Evolutionary conservation across 2,888 invertebrate genomes (phyloP), one percentile per base, ranked within the genome.

Genomic region (Allacma fusca): DNA sequence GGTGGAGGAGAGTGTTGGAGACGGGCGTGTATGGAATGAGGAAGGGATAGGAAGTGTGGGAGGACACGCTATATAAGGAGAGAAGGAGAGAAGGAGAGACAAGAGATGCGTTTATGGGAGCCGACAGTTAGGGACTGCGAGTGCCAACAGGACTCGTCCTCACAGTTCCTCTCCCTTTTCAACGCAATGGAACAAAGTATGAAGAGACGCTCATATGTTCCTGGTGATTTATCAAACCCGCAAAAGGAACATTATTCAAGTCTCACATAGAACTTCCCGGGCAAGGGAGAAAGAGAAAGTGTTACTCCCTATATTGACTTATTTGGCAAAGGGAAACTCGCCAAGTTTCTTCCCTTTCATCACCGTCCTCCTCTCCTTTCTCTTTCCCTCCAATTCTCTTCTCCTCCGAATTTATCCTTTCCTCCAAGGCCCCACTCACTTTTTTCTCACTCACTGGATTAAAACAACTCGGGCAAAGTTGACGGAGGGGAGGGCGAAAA

Each of bases 291-390:
- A n/a, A 50, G 50, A 50, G 50, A 50, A 50, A 50, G 50, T 50
- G 50, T 50, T 50, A 50, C 50, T 50, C 50, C n/a, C n/a, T 50
- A 19, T 26, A 43, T 67, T 59, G 44, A 67, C 57, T 50, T 57
- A 24, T 70, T 44, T 69, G 34, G 29, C 26, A 69, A 29, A 62
- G 34, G 19, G 26, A 59, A 50, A 50, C 50, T 50, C 34, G 34
- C 4, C 5, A 44, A 29, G 34, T 62, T 67, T 69, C 43, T 73
- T 68, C 68, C 57, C 72, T 73, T 29, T 57, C 40, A 57, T n/a
- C 40, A 64, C 34, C 43, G 43, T 34, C 59, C 59, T 23, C 75
- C 67, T 43, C 19, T 40, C 40, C 62, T 21, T 68, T 75, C 68
- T 75, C 34, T 57, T 29, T 57, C 57, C 21, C 29, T 75, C 69